Evolutionary conservation across 2,888 invertebrate species (phyloP).

Genomic region (Sarcophaga subvicina): DNA sequence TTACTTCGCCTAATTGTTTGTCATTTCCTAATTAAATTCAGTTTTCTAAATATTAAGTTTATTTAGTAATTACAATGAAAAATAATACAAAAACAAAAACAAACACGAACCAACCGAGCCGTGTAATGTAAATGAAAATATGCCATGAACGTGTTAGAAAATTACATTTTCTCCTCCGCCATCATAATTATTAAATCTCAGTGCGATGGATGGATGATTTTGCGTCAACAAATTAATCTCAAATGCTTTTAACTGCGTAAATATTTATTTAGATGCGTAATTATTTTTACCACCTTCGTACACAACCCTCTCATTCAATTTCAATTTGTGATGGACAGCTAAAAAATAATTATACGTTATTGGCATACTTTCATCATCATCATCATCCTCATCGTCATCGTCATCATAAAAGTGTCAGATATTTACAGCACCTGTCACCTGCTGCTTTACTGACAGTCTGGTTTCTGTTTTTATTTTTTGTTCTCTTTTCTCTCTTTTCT

Average conservation of each 20-base stretch:
- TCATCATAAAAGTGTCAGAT: neutral
- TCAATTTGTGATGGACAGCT: neutral
- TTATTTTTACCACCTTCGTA: neutral
- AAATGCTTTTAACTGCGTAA: neutral
- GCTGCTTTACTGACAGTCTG: neutral
- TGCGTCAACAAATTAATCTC: neutral
- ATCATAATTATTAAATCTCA: neutral
- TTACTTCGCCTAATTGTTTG: no score
- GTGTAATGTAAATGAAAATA: no score
- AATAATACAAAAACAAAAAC: no score
- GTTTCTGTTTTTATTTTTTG: neutral
- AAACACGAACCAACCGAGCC: no score
- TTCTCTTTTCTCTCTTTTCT: neutral
- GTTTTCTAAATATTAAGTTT: no score
- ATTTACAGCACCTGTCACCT: neutral
- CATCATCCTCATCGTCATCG: neutral
- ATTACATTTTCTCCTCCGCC: neutral
- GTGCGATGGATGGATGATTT: neutral
- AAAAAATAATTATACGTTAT: constrained; percentile 11
- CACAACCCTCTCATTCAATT: neutral
- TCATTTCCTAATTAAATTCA: no score
- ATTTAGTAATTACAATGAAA: no score
- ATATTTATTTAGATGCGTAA: neutral
- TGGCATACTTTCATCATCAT: neutral
- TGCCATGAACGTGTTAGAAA: no score